Percentiles rank a stretch among this genome's conserved stretches.
phyloP scores from a whole-genome alignment of 2,113 vertebrate species.

The Accipiter virgatus region DNA sequence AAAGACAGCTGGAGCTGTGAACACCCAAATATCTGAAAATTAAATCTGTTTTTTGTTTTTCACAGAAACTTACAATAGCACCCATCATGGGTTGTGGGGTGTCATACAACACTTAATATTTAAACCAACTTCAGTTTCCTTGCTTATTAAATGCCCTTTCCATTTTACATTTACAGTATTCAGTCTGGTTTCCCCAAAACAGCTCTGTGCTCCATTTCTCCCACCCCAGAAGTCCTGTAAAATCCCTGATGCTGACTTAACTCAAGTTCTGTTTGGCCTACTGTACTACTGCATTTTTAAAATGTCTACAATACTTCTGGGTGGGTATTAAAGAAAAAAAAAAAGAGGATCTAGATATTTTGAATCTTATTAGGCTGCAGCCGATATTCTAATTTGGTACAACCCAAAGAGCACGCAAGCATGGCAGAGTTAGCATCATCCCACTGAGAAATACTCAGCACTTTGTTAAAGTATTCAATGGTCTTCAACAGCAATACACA shows the following conservation, averaged over 20 bases:
- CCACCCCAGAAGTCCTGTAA: not conserved
- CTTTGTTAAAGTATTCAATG: not conserved
- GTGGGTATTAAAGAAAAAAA: not conserved
- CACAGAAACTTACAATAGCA: not conserved
- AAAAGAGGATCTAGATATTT: not conserved
- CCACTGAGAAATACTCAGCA: not conserved
- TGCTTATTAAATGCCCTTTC: not conserved
- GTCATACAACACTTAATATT: not conserved
- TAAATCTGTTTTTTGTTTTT: not conserved
- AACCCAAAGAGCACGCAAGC: not conserved
- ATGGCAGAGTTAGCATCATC: not conserved
- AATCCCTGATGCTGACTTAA: not conserved
- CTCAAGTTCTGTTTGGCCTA: not conserved
- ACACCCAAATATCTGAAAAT: not conserved
- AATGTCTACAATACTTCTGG: not conserved
- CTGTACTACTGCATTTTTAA: not conserved
- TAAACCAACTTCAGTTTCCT: not conserved
- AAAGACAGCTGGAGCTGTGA: not conserved
- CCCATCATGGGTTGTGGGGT: not conserved
- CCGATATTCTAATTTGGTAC: not conserved
- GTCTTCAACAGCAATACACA: not conserved
- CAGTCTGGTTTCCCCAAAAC: not conserved
- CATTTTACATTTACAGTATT: not conserved
- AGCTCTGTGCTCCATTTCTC: not conserved
- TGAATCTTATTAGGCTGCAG: not conserved